Base-by-base conservation (phyloP, 64 coral and sea anemone species). In the Dendrophyllia cribrosa region DNA sequence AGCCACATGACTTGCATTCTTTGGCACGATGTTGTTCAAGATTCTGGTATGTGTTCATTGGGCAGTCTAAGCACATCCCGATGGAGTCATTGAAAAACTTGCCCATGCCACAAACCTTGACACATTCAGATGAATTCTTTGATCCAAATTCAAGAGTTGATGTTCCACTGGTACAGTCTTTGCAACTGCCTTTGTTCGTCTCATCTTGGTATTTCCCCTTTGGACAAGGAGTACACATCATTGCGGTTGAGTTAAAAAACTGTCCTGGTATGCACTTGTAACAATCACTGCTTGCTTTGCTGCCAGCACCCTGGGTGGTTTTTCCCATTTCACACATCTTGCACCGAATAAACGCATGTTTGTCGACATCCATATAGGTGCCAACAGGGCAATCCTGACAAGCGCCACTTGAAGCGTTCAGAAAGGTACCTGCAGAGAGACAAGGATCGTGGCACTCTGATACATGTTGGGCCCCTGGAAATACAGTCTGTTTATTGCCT, bases 121-220 rank as follows among this genome's bases (percentile, higher is more conserved):
- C 70, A 48, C 89, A 91, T 20, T 69, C 55, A 14, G 80, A 66
- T 14, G 46, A 49, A 45, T 3, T 83, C n/a, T 72, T 60, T 72
- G 89, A 83, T 5, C 77, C 78, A 44, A n/a, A 20, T 56, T 83
- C 71, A 16, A 91, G 64, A 47, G 89, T 83, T 49, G 47, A 47
- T 73, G 46, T 82, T 26, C 59, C 59, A 16, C 17, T n/a, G 60
- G 52, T 8, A 47, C 89, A 91, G 4, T 43, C 61, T 49, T 74
- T 81, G 50, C 89, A 91, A 10, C 24, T 72, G 19, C 71, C 78
- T 81, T 83, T 72, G 51, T 71, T 72, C 9, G 83, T 14, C 59
- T 91, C 66, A 62, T 83, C 78, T 70, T 91, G 89, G 44, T 91
- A 91, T 72, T 52, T 73, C 70, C 76, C 76, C 14, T 72, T 81